Evolutionary conservation across 2,113 vertebrate species (phyloP).

Genomic region (Brachypteracias leptosomus): DNA sequence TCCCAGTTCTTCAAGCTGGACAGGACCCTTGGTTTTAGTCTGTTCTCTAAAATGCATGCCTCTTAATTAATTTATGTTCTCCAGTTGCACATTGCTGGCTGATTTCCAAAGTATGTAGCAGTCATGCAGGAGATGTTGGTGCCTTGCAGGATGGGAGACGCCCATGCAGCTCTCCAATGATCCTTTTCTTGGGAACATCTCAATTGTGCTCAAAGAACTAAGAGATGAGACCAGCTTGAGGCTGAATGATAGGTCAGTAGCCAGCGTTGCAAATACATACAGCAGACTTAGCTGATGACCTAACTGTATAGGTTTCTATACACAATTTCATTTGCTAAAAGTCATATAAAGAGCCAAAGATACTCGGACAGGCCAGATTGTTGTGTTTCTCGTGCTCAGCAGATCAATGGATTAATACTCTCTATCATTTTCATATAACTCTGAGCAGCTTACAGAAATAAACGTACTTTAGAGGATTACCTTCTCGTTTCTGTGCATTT

Average conservation of each 20-base stretch:
- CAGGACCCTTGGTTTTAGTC: not conserved
- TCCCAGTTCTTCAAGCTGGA: not conserved
- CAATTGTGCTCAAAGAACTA: not conserved
- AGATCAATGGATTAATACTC: conserved; percentile 16
- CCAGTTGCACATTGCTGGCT: not conserved
- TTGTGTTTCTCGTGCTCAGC: not conserved
- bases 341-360: not conserved
- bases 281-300: not conserved
- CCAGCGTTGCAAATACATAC: not conserved
- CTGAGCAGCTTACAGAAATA: conserved; percentile 44
- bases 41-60: not conserved
- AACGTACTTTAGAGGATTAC: conserved; percentile 51
- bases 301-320: not conserved
- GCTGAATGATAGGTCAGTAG: not conserved
- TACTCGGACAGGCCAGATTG: not conserved
- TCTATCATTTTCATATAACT: not conserved
- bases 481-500: conserved; percentile 37
- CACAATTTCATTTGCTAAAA: not conserved
- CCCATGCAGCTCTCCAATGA: not conserved
- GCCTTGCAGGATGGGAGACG: not conserved
- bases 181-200: not conserved
- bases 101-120: not conserved
- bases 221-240: not conserved
- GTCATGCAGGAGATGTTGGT: not conserved
- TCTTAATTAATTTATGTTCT: not conserved